Evolutionary conservation across 2,113 vertebrate genomes (phyloP).

Genomic region (Epinephelus cyanopodus): DNA sequence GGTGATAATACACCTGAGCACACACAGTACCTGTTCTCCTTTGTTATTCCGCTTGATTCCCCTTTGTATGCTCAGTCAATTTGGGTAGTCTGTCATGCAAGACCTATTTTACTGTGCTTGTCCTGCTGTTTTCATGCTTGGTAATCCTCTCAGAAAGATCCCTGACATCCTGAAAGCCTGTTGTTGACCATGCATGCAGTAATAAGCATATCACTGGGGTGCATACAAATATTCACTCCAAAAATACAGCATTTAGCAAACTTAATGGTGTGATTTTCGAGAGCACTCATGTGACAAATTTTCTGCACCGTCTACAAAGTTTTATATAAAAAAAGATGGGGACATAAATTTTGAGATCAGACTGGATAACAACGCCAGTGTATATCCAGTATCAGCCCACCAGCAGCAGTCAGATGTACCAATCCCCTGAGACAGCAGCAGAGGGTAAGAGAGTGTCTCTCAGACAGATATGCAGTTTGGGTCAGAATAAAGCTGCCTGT

Average conservation of each 20-base stretch:
- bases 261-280: conserved; percentile 19
- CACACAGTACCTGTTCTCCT: not conserved
- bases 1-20: not conserved
- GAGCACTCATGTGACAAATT: conserved; percentile 4
- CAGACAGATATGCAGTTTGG: conserved; percentile 12
- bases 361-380: not conserved
- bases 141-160: not conserved
- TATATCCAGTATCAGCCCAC: conserved; percentile 7
- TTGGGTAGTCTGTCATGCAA: not conserved
- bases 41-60: not conserved
- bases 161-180: not conserved
- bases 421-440: conserved; percentile 27
- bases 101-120: not conserved
- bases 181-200: conserved; percentile 1
- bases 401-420: conserved; percentile 11
- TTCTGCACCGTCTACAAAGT: not conserved
- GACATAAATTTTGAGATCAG: conserved; percentile 10
- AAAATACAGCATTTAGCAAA: conserved; percentile 11
- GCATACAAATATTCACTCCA: not conserved
- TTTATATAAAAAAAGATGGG: not conserved
- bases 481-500: conserved; percentile 29
- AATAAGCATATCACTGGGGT: conserved; percentile 7
- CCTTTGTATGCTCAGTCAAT: not conserved
- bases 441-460: conserved; percentile 17
- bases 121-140: not conserved